Percentiles rank a stretch among this genome's conserved stretches.
These are phyloP conservation scores for Dicerorhinus sumatrensis DNA, from an alignment of 2,113 vertebrate genomes.

Conservation along the genomic window DNA sequence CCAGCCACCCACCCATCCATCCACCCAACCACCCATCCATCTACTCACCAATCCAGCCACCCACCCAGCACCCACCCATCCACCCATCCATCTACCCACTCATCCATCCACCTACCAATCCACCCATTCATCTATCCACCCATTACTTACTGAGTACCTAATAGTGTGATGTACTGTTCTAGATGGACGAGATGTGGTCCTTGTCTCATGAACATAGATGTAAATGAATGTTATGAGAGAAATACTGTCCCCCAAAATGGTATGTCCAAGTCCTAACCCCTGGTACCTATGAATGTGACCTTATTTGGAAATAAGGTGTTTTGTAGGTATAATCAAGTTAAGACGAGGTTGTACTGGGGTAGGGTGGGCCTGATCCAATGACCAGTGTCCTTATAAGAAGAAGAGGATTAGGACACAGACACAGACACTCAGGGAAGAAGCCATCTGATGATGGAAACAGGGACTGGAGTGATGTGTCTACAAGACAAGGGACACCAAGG, in stretches of 20 bases:
- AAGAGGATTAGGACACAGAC: not conserved
- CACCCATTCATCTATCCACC: accelerated
- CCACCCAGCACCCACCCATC: not conserved
- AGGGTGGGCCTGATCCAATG: not conserved
- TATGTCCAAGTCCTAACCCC: not conserved
- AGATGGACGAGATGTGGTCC: accelerated
- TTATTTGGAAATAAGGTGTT: not conserved
- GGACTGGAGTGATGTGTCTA: accelerated
- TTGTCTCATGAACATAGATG: not conserved
- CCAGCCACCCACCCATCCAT: too few relatives aligned
- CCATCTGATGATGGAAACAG: accelerated
- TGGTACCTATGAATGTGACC: not conserved
- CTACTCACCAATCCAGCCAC: accelerated
- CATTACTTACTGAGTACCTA: not conserved
- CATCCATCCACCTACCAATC: too few relatives aligned
- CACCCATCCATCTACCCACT: too few relatives aligned
- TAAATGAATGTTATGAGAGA: too few relatives aligned
- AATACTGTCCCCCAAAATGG: accelerated
- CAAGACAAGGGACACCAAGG: not conserved
- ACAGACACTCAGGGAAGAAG: not conserved
- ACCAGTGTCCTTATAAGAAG: not conserved
- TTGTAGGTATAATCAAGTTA: not conserved
- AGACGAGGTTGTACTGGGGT: accelerated
- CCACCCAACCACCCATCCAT: too few relatives aligned
- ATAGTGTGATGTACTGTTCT: accelerated